Evolutionary conservation across 2,113 vertebrate genomes (phyloP).

Genomic region (Cariama cristata): DNA sequence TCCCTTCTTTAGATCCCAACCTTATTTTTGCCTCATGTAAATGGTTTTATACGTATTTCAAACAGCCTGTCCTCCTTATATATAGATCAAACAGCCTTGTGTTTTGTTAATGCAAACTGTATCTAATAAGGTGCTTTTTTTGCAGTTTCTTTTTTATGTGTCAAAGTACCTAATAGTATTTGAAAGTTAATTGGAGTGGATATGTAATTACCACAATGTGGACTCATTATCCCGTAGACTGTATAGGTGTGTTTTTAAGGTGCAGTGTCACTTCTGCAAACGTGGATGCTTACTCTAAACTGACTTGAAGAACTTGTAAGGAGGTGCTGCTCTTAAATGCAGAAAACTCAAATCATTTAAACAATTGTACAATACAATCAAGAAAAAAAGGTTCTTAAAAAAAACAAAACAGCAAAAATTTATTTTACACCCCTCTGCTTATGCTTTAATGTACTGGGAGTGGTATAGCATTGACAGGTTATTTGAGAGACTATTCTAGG

Average conservation of each 20-base stretch:
- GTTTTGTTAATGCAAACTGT: neutral
- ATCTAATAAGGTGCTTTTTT: neutral
- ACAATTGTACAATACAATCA: neutral
- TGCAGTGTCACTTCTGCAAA: neutral
- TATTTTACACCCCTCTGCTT: neutral
- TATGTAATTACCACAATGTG: neutral
- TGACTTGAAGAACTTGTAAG: neutral
- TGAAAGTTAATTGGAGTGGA: neutral
- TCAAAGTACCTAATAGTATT: neutral
- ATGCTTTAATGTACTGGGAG: neutral
- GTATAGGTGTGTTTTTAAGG: neutral
- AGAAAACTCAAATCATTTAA: neutral
- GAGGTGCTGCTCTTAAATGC: neutral
- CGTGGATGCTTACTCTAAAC: fast-evolving
- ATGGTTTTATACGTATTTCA: neutral
- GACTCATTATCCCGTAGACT: neutral
- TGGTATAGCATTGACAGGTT: neutral
- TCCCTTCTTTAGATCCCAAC: neutral
- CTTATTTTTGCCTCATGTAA: neutral
- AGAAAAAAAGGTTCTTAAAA: neutral
- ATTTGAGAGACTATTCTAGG: neutral
- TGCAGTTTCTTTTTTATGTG: neutral
- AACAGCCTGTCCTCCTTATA: neutral
- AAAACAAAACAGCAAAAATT: no score
- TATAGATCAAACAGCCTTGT: neutral